phyloP scores from a whole-genome alignment of 2,113 vertebrate genomes.

The Calypte anna region DNA sequence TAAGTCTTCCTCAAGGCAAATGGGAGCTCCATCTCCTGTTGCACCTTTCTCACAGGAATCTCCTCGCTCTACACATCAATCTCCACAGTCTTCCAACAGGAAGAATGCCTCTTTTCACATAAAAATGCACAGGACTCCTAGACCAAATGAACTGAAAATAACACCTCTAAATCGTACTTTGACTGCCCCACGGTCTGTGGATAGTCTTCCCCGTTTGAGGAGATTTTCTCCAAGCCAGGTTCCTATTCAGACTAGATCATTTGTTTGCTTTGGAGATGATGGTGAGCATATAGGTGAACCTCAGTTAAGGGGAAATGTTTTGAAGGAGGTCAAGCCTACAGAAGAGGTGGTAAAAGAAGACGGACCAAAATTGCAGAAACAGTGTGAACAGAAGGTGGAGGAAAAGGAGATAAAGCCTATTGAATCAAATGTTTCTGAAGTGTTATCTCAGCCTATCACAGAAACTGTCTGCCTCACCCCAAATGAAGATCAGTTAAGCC shows the following conservation, averaged over 20 bases:
- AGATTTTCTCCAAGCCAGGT: constrained; percentile 93
- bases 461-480: constrained; percentile 87
- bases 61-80: constrained; percentile 83
- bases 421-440: constrained; percentile 85
- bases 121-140: constrained; percentile 86
- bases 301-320: constrained; percentile 61
- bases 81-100: constrained; percentile 87
- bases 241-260: constrained; percentile 84
- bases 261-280: constrained; percentile 91
- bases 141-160: constrained; percentile 94
- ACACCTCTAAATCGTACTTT: constrained; percentile 91
- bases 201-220: constrained; percentile 92
- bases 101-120: constrained; percentile 88
- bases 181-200: constrained; percentile 91
- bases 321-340: constrained; percentile 65
- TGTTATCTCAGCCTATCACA: constrained; percentile 85
- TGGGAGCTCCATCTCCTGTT: constrained; percentile 79
- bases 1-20: constrained; percentile 80
- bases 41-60: constrained; percentile 81
- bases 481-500: constrained; percentile 79
- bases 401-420: constrained; percentile 78
- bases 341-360: constrained; percentile 72
- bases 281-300: constrained; percentile 53
- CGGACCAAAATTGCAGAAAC: constrained; percentile 38
- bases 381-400: constrained; percentile 28